Base-by-base conservation (phyloP, 1,140 invertebrate species). In the Scaptomyza pallida region DNA sequence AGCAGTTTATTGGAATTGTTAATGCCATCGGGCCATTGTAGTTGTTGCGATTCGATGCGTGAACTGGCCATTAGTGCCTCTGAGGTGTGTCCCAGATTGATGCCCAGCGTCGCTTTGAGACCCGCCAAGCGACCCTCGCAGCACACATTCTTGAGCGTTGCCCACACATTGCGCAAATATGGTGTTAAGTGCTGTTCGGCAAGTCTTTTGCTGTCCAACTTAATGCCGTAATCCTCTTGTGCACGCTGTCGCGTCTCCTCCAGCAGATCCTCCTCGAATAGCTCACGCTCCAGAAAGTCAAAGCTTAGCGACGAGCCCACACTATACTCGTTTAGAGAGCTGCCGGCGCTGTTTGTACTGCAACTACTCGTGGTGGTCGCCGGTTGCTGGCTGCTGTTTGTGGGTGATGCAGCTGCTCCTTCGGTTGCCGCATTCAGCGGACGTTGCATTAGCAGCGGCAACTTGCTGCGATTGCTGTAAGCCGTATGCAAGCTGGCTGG, bases 91-190 rank as follows among this genome's bases (percentile, higher is more conserved):
- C 75, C 81, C 48, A 88, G 30, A 92, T 95, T 96, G 17, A 95
- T 93, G 63, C 94, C 94, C 33, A 97, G 81, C 12, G 89, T 75
- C 3, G 75, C 67, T 65, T 91, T 90, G 0, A 91, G 17, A 0
- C 90, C 90, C 3, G 71, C 75, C 43, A 90, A 41, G 1, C 79
- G 77, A 13, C 88, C 88, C 2, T 90, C 90, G 30, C 70, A 51
- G 65, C 78, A 81, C 4, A 91, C 74, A 51, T 91, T 91, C 5
- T 44, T 69, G 0, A 91, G 40, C 0, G 86, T 86, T 9, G 65
- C 12, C 89, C 89, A 91, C 0, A 91, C 89, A 26, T 88, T 91
- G 16, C 82, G 71, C 15, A 91, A 47, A 52, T 89, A 89, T 0
- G 82, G 68, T 0, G 60, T 75, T 35, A 90, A 54, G n/a, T 75